Evolutionary conservation across 2,888 invertebrate genomes (phyloP), one percentile per base, ranked within the genome.

Genomic region (Cantharis lateralis): DNA sequence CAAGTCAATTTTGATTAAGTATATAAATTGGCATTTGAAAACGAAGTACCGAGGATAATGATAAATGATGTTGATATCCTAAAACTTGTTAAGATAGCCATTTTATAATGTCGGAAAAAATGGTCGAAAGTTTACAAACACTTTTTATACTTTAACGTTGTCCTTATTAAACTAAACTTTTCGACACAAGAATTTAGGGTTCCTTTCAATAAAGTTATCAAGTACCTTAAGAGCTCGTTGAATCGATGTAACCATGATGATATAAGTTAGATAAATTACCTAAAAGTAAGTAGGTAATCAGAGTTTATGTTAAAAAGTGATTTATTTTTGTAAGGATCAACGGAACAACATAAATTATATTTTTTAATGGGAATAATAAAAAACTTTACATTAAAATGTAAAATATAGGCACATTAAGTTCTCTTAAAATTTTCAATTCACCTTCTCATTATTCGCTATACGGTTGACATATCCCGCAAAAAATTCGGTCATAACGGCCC

Each of bases 181-280:
- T 48, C n/a, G 48, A 48, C n/a, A 48, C 48, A 48, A 48, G 7
- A 66, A 72, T 72, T 66, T 66, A 32, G 64, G 28, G 32, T 64
- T 64, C 32, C 66, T 72, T 72, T 72, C 66, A 72, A 20, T 48
- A 64, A 48, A 61, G 66, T 72, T 66, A 72, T 20, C 20, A 26
- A 71, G 48, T 48, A n/a, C n/a, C 48, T 48, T 48, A n/a, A n/a
- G 13, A 48, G 48, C 48, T 48, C n/a, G n/a, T 48, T 48, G 48
- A 48, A n/a, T 7, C n/a, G 48, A 5, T 48, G 9, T n/a, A 48
- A 48, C 48, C 26, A 71, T 66, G 32, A 16, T 48, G 63, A 15
- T 48, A 66, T n/a, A 66, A 32, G 72, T 66, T 66, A 24, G 48
- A 72, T 72, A 66, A 72, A 66, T 72, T 66, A 61, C 48, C 28